Base-by-base conservation (phyloP, 2,797 vertebrate species). In the Diceros bicornis region DNA sequence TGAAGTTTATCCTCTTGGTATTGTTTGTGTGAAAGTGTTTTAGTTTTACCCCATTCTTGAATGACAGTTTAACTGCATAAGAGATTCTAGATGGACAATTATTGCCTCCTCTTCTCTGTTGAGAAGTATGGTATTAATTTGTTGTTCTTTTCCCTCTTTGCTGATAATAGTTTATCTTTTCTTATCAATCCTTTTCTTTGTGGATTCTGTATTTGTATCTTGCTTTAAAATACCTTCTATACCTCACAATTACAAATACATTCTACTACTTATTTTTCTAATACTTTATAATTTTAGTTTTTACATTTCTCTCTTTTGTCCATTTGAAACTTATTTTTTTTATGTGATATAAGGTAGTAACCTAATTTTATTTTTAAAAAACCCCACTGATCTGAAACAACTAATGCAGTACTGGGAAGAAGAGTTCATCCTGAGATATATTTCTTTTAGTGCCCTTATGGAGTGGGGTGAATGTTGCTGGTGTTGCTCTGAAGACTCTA, bases 401-500 rank as follows among this genome's bases (percentile, higher is more conserved):
- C 44, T 83, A 44, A 71, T 88, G 37, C 7, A 61, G 23, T 64
- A 52, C 62, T 50, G n/a, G 64, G n/a, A 71, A 75, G 79, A 86
- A 61, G 44, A 37, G 6, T 59, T 96, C 25, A 96, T 81, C 57
- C 25, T 82, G 77, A 83, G 61, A 59, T 96, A 7, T 18, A 85
- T 92, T 20, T 96, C 94, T 94, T 74, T 97, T 91, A 99, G 99
- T 99, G 95, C 99, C 99, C 2, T 99, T 99, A 74, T 99, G 99
- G 99, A 99, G 99, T 9, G 99, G 99, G 0, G 99, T 99, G 75
- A 99, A 99, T 0, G 99, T 99, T 84, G 99, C 99, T 66, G 99
- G 99, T 0, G 99, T 99, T 95, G 98, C 99, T 91, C 99, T 99
- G 97, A 99, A 99, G 98, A 85, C 44, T 50, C 98, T 99, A 93